These are phyloP conservation scores for Lacerta viridis DNA, from an alignment of 2,797 vertebrate species.

Conservation along the genomic window DNA sequence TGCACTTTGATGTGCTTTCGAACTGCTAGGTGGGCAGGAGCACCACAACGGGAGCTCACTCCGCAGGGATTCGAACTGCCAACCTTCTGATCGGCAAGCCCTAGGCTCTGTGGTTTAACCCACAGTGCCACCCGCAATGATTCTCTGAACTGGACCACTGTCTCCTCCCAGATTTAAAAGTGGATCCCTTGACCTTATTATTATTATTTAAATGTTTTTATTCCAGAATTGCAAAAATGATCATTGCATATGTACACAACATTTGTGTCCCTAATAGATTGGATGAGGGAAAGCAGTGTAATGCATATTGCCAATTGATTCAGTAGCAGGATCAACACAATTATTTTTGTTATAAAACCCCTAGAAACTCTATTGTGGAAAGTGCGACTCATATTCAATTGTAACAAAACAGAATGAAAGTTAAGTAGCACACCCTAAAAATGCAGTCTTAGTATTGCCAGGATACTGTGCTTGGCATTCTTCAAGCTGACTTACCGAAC, in stretches of 20 bases:
- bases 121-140: background rate
- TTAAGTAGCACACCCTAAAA: conserved; percentile 39
- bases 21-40: too few species aligned
- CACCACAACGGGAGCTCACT: too few species aligned
- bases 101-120: too few species aligned
- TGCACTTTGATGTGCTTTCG: too few species aligned
- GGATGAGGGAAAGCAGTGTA: background rate
- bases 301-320: background rate
- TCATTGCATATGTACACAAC: background rate
- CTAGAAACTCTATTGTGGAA: background rate
- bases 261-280: fast-evolving
- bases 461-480: conserved; percentile 14
- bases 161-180: conserved; percentile 25
- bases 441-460: background rate
- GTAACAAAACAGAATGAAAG: background rate
- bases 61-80: too few species aligned
- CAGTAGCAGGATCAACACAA: background rate
- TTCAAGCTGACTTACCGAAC: conserved; percentile 81
- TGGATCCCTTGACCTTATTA: background rate
- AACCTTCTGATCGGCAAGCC: too few species aligned
- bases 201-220: too few species aligned
- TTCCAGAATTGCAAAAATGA: too few species aligned
- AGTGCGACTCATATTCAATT: background rate
- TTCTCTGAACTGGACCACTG: background rate
- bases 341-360: background rate